These are phyloP conservation scores for Nebria brevicollis DNA, from an alignment of 2,888 invertebrate species.

Conservation along the genomic window DNA sequence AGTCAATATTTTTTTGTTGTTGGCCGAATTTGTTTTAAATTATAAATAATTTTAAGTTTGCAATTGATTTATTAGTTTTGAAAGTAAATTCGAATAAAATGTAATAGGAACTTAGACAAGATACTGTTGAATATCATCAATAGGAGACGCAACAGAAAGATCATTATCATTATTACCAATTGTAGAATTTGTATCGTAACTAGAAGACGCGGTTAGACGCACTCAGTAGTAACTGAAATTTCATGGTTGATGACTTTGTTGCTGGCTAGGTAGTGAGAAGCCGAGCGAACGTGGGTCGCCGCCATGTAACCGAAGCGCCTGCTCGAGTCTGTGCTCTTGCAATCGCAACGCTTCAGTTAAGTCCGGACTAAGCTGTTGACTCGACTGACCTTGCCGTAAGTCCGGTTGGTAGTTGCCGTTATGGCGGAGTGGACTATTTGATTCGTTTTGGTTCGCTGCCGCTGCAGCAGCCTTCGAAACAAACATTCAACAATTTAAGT, in stretches of 20 bases:
- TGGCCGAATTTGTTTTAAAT: too few species aligned
- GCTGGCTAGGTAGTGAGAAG: slow-evolving; percentile 71
- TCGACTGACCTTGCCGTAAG: slow-evolving; percentile 42
- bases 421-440: slow-evolving; percentile 60
- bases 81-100: too few species aligned
- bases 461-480: slow-evolving; percentile 68
- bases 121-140: background rate
- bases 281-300: slow-evolving; percentile 82
- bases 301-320: slow-evolving; percentile 82
- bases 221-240: slow-evolving; percentile 84
- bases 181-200: slow-evolving; percentile 4
- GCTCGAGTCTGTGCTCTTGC: slow-evolving; percentile 81
- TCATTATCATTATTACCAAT: background rate
- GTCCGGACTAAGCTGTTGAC: slow-evolving; percentile 73
- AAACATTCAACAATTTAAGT: background rate
- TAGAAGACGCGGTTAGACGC: slow-evolving; percentile 53
- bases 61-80: too few species aligned
- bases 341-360: slow-evolving; percentile 76
- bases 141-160: background rate
- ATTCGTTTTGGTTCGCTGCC: slow-evolving; percentile 63
- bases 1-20: too few species aligned
- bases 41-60: too few species aligned
- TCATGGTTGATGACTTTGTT: slow-evolving; percentile 74
- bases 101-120: background rate
- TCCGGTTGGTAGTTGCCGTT: slow-evolving; percentile 56